Base-by-base conservation (phyloP, 2,797 vertebrate genomes). In the Acanthurus leucopareius region DNA sequence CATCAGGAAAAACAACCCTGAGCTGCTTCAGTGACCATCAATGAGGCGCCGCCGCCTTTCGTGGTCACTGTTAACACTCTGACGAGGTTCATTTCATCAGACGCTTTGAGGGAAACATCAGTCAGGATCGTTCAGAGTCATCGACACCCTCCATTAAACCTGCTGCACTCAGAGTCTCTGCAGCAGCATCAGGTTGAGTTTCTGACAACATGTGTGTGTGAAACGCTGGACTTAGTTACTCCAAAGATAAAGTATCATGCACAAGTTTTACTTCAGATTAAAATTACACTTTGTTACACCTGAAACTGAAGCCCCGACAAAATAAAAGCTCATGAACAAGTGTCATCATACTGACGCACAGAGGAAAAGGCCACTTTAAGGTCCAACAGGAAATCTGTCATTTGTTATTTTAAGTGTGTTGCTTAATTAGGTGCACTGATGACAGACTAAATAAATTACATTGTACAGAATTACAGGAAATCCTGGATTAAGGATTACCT, bases 11-110 rank as follows among this genome's bases (percentile, higher is more conserved):
- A 75, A 67, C 53, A 44, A 56, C 17, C 61, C 11, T 78, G 48
- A 74, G 48, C 44, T 5, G 73, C 75, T 74, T 53, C 38, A 10
- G 16, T 58, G 81, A 35, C 14, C 15, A 65, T 71, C 81, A 60
- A 1, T 10, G 74, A 10, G 10, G 14, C 14, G n/a, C 49, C 22
- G 51, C 60, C 1, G 67, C 63, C 70, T 78, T 16, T 72, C 3
- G 64, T 59, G 42, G 17, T 70, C 53, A 10, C 20, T 17, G 66
- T 66, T 69, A 52, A n/a, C 75, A 14, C 62, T 20, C 40, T 32
- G 22, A 66, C n/a, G 52, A 2, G 44, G 54, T 56, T 68, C 40
- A 72, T 73, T 69, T 84, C 65, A 76, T 74, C 75, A 63, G 44
- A 68, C 7, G 52, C 28, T 58, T 54, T 7, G 13, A 44, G 57